These are phyloP conservation scores for Oncorhynchus kisutch DNA, from an alignment of 2,113 vertebrate species.

Conservation along the genomic window DNA sequence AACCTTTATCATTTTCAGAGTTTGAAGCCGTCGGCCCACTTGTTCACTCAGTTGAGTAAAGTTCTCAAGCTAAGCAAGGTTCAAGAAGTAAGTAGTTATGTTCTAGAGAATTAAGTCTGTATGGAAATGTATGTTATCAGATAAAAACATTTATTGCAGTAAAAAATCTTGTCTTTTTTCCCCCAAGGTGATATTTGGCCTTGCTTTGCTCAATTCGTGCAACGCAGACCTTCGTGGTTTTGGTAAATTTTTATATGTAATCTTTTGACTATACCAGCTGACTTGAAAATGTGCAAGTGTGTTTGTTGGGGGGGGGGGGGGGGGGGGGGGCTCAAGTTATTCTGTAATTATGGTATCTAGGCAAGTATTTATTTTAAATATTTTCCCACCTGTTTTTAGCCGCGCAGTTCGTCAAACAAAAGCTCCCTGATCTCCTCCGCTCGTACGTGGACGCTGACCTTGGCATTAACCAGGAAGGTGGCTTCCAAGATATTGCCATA, in stretches of 20 bases:
- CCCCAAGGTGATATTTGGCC: conserved; percentile 94
- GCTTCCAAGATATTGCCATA: conserved; percentile 99
- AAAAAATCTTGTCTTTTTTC: conserved; percentile 21
- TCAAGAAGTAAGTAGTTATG: conserved; percentile 83
- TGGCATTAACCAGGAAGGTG: conserved; percentile 98
- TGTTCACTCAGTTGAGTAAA: conserved; percentile 99
- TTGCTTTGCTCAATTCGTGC: conserved; percentile 94
- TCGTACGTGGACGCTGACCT: conserved; percentile 99
- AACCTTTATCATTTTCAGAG: conserved; percentile 80
- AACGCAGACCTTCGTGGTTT: conserved; percentile 93
- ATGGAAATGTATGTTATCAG: background rate
- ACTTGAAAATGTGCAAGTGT: background rate
- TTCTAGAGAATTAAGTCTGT: background rate
- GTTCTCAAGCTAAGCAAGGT: conserved; percentile 99
- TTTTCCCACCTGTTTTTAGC: conserved; percentile 56
- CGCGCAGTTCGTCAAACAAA: conserved; percentile 98
- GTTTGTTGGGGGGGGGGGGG: too few species aligned
- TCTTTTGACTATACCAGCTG: background rate
- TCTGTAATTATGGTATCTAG: too few species aligned
- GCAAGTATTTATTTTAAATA: background rate
- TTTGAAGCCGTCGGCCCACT: conserved; percentile 96
- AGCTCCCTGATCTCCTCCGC: conserved; percentile 96
- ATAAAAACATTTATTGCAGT: background rate
- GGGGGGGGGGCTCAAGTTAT: too few species aligned
- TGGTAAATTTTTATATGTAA: conserved; percentile 78